Conservation (phyloP, 2,888 invertebrate species). For the Drosophila falleni region DNA sequence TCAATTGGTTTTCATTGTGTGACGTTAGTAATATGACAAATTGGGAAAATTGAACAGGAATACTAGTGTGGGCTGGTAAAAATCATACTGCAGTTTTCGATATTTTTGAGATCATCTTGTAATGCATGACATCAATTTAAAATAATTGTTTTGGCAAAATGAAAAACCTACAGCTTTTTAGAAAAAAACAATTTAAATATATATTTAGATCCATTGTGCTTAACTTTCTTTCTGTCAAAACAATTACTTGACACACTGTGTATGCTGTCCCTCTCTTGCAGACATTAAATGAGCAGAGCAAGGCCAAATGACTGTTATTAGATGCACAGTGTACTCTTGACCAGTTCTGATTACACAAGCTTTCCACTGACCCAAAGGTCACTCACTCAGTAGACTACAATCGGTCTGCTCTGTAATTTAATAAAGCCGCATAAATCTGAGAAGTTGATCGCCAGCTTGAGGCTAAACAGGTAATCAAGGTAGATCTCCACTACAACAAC, state of each 20-base stretch:
- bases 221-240: too few relatives aligned
- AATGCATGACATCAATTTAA: background rate
- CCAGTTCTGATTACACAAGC: constrained; percentile 32
- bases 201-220: too few relatives aligned
- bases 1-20: background rate
- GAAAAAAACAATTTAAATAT: too few relatives aligned
- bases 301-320: constrained; percentile 34
- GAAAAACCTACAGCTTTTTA: too few relatives aligned
- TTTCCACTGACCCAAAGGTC: constrained; percentile 34
- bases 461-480: constrained; percentile 1
- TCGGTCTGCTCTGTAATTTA: constrained; percentile 35
- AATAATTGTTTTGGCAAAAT: background rate
- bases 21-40: constrained; percentile 5
- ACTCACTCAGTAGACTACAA: constrained; percentile 15
- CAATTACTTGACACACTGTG: background rate
- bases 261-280: background rate
- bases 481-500: constrained; percentile 5
- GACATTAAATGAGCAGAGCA: background rate
- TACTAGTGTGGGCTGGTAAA: background rate
- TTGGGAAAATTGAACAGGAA: background rate
- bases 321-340: constrained; percentile 21
- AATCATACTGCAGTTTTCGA: background rate
- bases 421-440: constrained; percentile 26
- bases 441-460: background rate
- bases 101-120: constrained; percentile 2